Evolutionary conservation across 2,888 invertebrate genomes (phyloP).

Genomic region (Eledona agricola): DNA sequence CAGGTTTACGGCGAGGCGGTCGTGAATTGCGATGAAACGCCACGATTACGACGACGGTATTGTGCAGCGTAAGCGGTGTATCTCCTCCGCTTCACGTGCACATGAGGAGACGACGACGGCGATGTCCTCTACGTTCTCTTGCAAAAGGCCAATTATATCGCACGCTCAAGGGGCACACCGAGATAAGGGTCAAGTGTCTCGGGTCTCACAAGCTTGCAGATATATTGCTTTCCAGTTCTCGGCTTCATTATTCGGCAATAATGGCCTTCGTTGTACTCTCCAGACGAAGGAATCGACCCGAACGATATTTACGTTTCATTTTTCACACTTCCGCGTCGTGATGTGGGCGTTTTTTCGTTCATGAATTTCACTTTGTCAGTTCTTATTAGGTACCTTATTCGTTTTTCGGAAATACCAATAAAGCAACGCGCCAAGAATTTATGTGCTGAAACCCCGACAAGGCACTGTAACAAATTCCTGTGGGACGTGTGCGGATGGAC

Average conservation of each 20-base stretch:
- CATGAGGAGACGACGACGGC: slow-evolving; percentile 35
- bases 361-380: slow-evolving; percentile 51
- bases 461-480: slow-evolving; percentile 48
- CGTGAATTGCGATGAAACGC: slow-evolving; percentile 41
- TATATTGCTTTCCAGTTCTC: slow-evolving; percentile 39
- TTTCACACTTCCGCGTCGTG: slow-evolving; percentile 23
- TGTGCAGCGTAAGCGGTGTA: slow-evolving; percentile 31
- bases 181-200: slow-evolving; percentile 44
- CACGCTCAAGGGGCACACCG: slow-evolving; percentile 35
- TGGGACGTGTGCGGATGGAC: slow-evolving; percentile 46
- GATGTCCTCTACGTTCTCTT: no score
- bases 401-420: slow-evolving; percentile 49
- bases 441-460: slow-evolving; percentile 47
- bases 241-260: slow-evolving; percentile 45
- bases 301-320: slow-evolving; percentile 30
- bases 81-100: slow-evolving; percentile 39
- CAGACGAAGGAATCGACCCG: slow-evolving; percentile 9
- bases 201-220: slow-evolving; percentile 40
- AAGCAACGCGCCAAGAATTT: slow-evolving; percentile 46
- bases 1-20: slow-evolving; percentile 34
- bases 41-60: slow-evolving; percentile 39
- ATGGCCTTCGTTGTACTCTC: slow-evolving; percentile 18
- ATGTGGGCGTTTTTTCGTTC: slow-evolving; percentile 27
- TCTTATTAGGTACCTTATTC: slow-evolving; percentile 49
- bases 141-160: slow-evolving; percentile 40